phyloP scores from a whole-genome alignment of 2,113 vertebrate genomes.

The Sorex araneus region DNA sequence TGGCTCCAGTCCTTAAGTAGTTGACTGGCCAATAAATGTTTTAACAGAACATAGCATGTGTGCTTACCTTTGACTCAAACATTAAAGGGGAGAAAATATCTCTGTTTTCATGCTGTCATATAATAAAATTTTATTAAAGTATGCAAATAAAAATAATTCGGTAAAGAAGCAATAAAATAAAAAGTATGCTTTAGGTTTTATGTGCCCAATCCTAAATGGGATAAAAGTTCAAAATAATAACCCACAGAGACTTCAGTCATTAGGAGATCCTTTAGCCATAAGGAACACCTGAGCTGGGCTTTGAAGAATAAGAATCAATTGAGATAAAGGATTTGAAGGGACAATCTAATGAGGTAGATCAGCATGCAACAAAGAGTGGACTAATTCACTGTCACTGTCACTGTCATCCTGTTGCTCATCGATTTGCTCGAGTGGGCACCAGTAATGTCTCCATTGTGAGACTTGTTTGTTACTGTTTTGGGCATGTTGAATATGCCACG shows the following conservation, averaged over 20 bases:
- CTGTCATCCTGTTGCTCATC: too few relatives aligned
- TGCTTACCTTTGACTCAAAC: neutral
- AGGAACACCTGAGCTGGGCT: neutral
- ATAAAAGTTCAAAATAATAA: neutral
- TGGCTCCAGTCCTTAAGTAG: conserved; percentile 7
- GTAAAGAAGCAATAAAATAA: neutral
- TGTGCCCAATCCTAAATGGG: neutral
- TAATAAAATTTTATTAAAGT: neutral
- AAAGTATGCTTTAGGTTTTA: neutral
- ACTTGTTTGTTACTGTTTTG: too few relatives aligned
- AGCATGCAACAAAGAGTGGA: too few relatives aligned
- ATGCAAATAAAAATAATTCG: neutral
- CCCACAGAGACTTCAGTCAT: neutral
- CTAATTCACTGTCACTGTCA: too few relatives aligned
- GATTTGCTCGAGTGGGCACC: too few relatives aligned
- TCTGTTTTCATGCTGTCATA: neutral
- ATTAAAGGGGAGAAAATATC: neutral
- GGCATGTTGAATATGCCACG: too few relatives aligned
- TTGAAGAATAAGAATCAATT: neutral
- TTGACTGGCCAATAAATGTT: neutral
- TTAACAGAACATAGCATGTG: neutral
- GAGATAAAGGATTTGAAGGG: neutral
- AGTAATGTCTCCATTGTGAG: too few relatives aligned
- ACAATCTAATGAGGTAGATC: neutral
- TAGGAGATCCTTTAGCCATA: neutral